Conservation (phyloP, 2,797 vertebrate genomes). For the Mus minutoides region DNA sequence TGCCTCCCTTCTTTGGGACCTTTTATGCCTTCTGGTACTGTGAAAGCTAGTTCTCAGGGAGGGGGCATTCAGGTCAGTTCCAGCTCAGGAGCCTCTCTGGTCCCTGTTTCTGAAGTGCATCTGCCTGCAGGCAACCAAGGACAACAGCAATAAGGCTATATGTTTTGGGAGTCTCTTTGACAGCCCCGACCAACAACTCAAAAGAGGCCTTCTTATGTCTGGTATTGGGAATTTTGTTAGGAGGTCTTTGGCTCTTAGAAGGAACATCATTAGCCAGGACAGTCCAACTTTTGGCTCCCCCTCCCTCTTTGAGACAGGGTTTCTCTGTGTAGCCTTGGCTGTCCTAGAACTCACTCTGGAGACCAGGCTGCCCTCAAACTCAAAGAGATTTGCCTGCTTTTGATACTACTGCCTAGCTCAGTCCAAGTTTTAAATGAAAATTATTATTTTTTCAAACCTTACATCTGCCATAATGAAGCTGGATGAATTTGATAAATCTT, state of each 20-base stretch:
- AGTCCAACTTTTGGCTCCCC: not conserved
- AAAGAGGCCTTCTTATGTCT: not conserved
- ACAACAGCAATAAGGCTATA: not conserved
- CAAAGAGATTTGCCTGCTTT: not conserved
- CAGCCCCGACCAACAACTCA: not conserved
- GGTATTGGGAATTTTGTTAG: not conserved
- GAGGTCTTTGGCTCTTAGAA: not conserved
- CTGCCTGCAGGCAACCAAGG: not conserved
- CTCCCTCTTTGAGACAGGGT: not conserved
- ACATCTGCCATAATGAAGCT: constrained; percentile 45
- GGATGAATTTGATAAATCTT: constrained; percentile 56
- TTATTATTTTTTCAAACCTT: not conserved
- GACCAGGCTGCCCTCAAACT: not conserved
- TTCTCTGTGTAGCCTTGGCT: not conserved
- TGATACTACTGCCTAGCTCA: not conserved
- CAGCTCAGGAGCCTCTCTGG: not conserved
- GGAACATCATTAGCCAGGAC: not conserved
- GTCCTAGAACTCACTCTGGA: not conserved
- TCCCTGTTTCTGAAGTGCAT: not conserved
- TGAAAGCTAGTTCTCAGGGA: not conserved
- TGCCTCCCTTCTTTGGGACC: no score
- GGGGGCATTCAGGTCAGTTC: not conserved
- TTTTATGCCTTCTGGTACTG: not conserved
- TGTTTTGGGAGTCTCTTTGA: not conserved
- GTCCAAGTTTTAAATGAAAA: constrained; percentile 30